A percentile compares a stretch with the other conserved stretches of the same genome.
Conservation (phyloP, 2,797 vertebrate species). For the Danio tinwini region DNA sequence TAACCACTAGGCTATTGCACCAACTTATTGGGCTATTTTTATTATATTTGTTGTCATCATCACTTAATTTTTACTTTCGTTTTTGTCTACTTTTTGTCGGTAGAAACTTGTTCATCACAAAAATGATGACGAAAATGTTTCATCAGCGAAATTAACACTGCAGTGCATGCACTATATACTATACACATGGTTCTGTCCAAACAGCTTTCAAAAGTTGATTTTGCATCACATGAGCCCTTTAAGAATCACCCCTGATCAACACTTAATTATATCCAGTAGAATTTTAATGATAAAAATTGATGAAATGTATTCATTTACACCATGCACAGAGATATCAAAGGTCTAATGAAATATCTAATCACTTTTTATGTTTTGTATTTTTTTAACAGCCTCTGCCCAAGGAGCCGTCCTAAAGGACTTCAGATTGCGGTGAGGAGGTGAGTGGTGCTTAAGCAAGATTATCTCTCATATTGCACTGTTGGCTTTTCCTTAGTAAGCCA, state of each 20-base stretch:
- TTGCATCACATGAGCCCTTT: not conserved
- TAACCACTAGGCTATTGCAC: too few relatives aligned
- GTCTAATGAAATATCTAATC: constrained; percentile 49
- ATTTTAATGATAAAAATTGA: not conserved
- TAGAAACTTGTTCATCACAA: too few relatives aligned
- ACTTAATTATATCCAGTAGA: not conserved
- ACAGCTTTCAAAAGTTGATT: too few relatives aligned
- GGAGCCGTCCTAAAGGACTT: constrained; percentile 81
- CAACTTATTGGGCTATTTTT: too few relatives aligned
- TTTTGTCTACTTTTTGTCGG: too few relatives aligned
- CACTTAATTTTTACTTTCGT: too few relatives aligned
- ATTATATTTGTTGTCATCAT: too few relatives aligned
- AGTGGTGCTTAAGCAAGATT: constrained; percentile 41
- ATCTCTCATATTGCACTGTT: constrained; percentile 29
- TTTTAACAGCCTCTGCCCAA: constrained; percentile 82
- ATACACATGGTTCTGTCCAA: too few relatives aligned
- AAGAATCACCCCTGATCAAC: not conserved
- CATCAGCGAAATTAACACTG: too few relatives aligned
- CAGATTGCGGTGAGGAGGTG: constrained; percentile 67
- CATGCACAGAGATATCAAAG: not conserved
- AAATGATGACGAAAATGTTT: too few relatives aligned
- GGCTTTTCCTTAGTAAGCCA: constrained; percentile 13
- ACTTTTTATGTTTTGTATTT: constrained; percentile 55
- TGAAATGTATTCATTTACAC: not conserved
- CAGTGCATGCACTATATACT: too few relatives aligned